Evolutionary conservation across 2,888 invertebrate species (phyloP), one percentile per base, ranked within the genome.

Genomic region (Agrochola litura): DNA sequence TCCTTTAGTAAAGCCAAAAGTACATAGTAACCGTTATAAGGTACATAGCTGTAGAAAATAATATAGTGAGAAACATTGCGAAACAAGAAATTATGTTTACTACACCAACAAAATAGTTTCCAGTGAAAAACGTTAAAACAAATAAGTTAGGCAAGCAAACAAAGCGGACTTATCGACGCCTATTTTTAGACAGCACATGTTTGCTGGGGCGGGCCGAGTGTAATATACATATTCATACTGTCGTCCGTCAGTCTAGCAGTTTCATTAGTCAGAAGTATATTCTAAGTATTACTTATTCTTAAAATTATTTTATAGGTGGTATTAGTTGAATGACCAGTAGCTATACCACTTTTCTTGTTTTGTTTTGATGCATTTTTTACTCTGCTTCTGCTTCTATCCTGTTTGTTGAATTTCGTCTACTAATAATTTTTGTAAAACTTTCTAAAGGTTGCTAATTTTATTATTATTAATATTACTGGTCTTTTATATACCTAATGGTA

Each of bases 131-230:
- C 70, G 79, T 79, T 82, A 81, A 75, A 86, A 83, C 79, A 88
- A 86, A 89, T 82, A 88, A 87, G 80, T 86, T 85, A 79, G 73
- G 79, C 77, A 77, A 85, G 66, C 80, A 86, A 88, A 90, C 88
- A 86, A 87, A 86, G 80, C 83, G 43, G 63, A 82, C 82, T 85
- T 89, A 88, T 87, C 87, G 85, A 73, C 68, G 68, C 65, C 71
- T 90, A 90, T 91, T 89, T 91, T 88, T 89, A 89, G 88, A 86
- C 82, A 65, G 83, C 89, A 89, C 83, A 89, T 86, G 90, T 84
- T 82, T 66, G 69, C 77, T 76, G 72, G 73, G 76, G 56, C 66
- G 63, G 65, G 68, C 69, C 79, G 75, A 83, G 79, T 83, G 80
- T 77, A 82, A 37, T 30, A 83, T 87, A 85, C 86, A 87, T 90